A percentile compares a stretch with the other conserved stretches of the same genome.
Evolutionary conservation across 2,888 invertebrate species (phyloP).

Genomic region (Cerastoderma edule): DNA sequence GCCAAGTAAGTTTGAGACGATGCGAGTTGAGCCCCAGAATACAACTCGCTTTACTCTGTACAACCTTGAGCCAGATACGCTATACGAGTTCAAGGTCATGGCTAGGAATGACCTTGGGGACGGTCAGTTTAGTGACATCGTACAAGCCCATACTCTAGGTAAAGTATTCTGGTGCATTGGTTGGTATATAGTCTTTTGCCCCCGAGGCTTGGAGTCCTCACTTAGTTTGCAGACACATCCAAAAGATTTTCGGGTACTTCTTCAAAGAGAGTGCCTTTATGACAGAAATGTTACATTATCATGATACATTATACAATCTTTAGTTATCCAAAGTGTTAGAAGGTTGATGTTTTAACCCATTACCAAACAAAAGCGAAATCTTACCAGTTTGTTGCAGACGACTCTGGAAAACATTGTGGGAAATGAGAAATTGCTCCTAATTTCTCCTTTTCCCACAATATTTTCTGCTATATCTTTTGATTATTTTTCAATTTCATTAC

Average conservation of each 20-base stretch:
- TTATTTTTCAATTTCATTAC: too few relatives aligned
- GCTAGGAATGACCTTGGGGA: constrained; percentile 97
- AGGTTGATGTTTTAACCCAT: too few relatives aligned
- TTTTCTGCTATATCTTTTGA: too few relatives aligned
- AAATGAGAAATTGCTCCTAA: constrained; percentile 9
- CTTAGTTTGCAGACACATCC: too few relatives aligned
- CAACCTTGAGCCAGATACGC: constrained; percentile 93
- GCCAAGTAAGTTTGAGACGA: constrained; percentile 92
- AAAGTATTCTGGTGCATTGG: constrained; percentile 61
- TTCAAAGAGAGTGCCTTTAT: too few relatives aligned
- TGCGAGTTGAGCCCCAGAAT: constrained; percentile 96
- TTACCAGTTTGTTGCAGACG: not conserved
- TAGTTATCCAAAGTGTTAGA: too few relatives aligned
- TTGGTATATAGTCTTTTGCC: too few relatives aligned
- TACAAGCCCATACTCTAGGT: constrained; percentile 95
- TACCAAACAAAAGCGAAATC: not conserved
- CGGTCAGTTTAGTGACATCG: constrained; percentile 97
- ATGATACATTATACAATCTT: too few relatives aligned
- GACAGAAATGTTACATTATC: too few relatives aligned
- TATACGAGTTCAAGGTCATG: constrained; percentile 98
- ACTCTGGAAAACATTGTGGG: not conserved
- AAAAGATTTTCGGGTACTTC: too few relatives aligned
- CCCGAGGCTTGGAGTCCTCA: too few relatives aligned
- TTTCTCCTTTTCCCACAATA: constrained; percentile 2
- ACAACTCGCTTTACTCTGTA: constrained; percentile 96